Evolutionary conservation across 2,888 invertebrate genomes (phyloP).

Genomic region (Hipparchia semele): DNA sequence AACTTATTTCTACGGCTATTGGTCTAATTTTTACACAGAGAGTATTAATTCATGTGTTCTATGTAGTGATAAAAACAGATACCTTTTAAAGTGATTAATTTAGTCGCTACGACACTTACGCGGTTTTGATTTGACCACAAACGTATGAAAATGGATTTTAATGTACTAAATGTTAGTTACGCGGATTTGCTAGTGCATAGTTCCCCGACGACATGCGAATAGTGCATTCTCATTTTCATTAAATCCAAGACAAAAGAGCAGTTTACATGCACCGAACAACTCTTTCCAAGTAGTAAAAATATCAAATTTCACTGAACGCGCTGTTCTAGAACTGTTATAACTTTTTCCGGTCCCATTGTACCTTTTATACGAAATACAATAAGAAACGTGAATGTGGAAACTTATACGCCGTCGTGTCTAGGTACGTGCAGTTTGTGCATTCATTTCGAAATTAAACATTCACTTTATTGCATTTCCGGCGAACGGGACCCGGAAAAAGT

Average conservation of each 20-base stretch:
- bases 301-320: neutral
- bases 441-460: conserved; percentile 49
- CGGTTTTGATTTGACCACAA: no score
- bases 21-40: no score
- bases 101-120: no score
- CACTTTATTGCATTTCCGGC: conserved; percentile 50
- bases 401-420: conserved; percentile 9
- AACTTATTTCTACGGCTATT: no score
- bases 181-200: no score
- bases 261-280: conserved; percentile 6
- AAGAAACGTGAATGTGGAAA: conserved; percentile 18
- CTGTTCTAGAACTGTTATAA: conserved; percentile 4
- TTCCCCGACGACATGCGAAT: neutral
- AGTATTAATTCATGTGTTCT: no score
- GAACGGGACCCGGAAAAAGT: conserved; percentile 42
- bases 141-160: no score
- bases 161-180: no score
- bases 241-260: neutral
- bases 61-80: no score
- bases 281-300: neutral
- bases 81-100: no score
- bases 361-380: conserved; percentile 12
- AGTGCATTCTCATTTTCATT: neutral
- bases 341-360: conserved; percentile 10
- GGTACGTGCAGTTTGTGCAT: conserved; percentile 30